Evolutionary conservation across 2,888 invertebrate genomes (phyloP).

Genomic region (Mongoloraphidia duomilia): DNA sequence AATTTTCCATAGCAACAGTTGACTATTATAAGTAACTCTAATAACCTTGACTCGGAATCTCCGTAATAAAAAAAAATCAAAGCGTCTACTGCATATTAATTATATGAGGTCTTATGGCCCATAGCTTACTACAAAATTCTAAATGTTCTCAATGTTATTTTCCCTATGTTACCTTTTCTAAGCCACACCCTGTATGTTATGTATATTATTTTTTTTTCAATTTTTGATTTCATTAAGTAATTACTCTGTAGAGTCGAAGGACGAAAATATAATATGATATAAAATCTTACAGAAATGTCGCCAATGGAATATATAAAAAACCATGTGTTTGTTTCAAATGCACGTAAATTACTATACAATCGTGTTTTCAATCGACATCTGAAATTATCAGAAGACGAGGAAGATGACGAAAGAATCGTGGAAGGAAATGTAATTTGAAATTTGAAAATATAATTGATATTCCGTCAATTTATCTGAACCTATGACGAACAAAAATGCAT

Average conservation of each 20-base stretch:
- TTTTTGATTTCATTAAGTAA: neutral
- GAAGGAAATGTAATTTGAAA: slow-evolving; percentile 31
- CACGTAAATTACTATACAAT: slow-evolving; percentile 39
- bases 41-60: no score
- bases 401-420: slow-evolving; percentile 25
- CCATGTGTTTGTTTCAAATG: slow-evolving; percentile 47
- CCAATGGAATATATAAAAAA: slow-evolving; percentile 57
- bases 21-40: no score
- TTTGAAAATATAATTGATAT: slow-evolving; percentile 1
- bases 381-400: slow-evolving; percentile 22
- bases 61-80: no score
- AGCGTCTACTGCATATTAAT: no score
- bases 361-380: slow-evolving; percentile 35
- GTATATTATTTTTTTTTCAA: neutral
- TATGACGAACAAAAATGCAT: neutral
- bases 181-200: no score
- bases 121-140: no score
- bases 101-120: no score
- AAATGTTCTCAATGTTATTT: no score
- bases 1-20: no score
- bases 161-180: no score
- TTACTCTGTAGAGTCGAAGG: neutral
- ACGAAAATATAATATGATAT: neutral
- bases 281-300: slow-evolving; percentile 38
- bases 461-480: neutral